Evolutionary conservation across 1,140 invertebrate genomes (phyloP).

Genomic region (honey bee (Apis mellifera)): Amel_HAv3.1 CM009934.2:12822501-12823000

Average conservation of each 20-base stretch:
- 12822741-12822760: conserved; percentile 37
- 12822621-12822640: conserved; percentile 38
- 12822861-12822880: conserved; percentile 42
- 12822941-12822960: conserved; percentile 13
- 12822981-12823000: conserved; percentile 8
- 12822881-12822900: conserved; percentile 39
- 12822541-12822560: conserved; percentile 49
- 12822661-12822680: background rate
- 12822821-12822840: conserved; percentile 39
- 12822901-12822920: conserved; percentile 26
- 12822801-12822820: conserved; percentile 44
- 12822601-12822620: conserved; percentile 32
- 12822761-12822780: conserved; percentile 20
- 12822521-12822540: conserved; percentile 31
- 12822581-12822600: conserved; percentile 57
- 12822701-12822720: conserved; percentile 39
- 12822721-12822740: conserved; percentile 60
- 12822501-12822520: conserved; percentile 53
- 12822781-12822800: conserved; percentile 26
- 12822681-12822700: conserved; percentile 24
- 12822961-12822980: conserved; percentile 10
- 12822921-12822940: conserved; percentile 18
- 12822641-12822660: conserved; percentile 15
- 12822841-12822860: conserved; percentile 36
- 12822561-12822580: conserved; percentile 44